Conservation (phyloP, 2,797 vertebrate genomes). For the Siniperca undulata region DNA sequence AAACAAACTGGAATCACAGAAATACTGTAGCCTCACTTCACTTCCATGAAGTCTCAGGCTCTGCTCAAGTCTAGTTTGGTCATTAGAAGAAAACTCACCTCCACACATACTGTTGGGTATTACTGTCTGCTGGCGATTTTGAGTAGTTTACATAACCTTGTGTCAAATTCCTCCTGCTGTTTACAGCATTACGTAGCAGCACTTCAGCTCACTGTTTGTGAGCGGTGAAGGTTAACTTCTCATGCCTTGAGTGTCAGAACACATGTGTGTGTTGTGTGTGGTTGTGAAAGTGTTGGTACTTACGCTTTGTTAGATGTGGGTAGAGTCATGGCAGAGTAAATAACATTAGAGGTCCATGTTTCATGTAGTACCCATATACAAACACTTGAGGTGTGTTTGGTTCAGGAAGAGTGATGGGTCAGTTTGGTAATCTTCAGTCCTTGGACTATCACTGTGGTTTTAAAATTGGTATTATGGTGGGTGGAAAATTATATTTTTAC, state of each 20-base stretch:
- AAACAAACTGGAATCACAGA: slow-evolving; percentile 22
- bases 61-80: slow-evolving; percentile 53
- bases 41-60: slow-evolving; percentile 21
- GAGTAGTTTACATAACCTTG: slow-evolving; percentile 69
- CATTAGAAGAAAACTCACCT: slow-evolving; percentile 40
- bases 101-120: slow-evolving; percentile 38
- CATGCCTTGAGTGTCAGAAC: slow-evolving; percentile 14
- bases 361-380: slow-evolving; percentile 1
- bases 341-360: no score
- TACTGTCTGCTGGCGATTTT: slow-evolving; percentile 42
- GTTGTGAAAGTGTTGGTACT: slow-evolving; percentile 5
- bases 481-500: background rate
- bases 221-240: slow-evolving; percentile 36
- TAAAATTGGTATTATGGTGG: background rate
- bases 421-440: background rate
- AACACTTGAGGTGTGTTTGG: slow-evolving; percentile 22
- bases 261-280: slow-evolving; percentile 14
- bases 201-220: slow-evolving; percentile 48
- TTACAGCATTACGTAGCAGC: slow-evolving; percentile 62
- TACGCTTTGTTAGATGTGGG: background rate
- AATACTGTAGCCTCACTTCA: slow-evolving; percentile 10
- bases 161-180: slow-evolving; percentile 62
- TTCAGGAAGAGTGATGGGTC: background rate
- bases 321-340: slow-evolving; percentile 10
- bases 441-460: background rate